phyloP scores from a whole-genome alignment of 2,797 vertebrate species.

The Ciconia nigra region DNA sequence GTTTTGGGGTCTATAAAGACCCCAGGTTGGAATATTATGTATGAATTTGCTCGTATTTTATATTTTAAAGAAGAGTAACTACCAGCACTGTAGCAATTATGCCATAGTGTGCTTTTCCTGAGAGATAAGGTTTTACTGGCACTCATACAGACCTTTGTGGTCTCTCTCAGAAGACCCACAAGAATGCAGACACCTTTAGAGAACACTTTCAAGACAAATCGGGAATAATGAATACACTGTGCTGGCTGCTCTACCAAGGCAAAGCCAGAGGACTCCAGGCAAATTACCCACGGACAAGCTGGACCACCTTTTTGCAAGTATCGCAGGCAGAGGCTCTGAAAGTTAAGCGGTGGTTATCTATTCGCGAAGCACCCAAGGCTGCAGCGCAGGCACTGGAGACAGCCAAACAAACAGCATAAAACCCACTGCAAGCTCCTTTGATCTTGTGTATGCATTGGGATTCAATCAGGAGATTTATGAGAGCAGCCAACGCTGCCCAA shows the following conservation, averaged over 20 bases:
- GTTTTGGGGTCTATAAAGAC: background rate
- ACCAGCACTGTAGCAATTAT: background rate
- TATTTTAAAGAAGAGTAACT: background rate
- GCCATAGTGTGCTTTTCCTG: background rate
- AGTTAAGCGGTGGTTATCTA: background rate
- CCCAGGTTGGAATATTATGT: background rate
- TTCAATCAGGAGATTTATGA: background rate
- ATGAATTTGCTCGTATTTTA: background rate
- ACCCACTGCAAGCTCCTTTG: background rate
- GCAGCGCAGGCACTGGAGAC: background rate
- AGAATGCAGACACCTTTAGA: background rate
- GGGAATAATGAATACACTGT: background rate
- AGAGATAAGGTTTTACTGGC: background rate
- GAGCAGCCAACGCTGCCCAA: background rate
- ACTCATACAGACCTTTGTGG: background rate
- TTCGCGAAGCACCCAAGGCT: background rate
- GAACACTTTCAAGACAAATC: background rate
- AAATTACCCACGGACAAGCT: background rate
- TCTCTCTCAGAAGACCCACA: background rate
- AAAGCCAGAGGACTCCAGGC: background rate
- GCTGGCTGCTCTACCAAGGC: background rate
- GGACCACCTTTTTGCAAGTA: background rate
- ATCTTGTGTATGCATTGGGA: background rate
- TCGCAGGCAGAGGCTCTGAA: background rate
- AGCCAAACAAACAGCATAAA: slow-evolving; percentile 8